These are phyloP conservation scores for Parascotia fuliginaria DNA, from an alignment of 2,888 invertebrate genomes.

Conservation along the genomic window DNA sequence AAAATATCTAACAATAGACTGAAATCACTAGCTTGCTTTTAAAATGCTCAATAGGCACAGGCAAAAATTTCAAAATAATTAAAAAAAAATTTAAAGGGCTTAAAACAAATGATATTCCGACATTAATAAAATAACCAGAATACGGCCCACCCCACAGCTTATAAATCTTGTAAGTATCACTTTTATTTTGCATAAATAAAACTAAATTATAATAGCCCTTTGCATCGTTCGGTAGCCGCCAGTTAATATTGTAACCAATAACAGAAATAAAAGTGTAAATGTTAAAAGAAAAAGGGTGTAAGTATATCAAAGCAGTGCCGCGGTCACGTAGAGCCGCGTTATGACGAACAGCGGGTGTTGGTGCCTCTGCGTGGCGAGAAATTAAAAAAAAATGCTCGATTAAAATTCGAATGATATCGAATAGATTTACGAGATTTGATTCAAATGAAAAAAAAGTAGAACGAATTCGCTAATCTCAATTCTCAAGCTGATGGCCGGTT, in stretches of 20 bases:
- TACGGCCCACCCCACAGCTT: conserved; percentile 61
- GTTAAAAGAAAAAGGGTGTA: conserved; percentile 72
- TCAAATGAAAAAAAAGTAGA: conserved; percentile 51
- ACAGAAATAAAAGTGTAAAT: conserved; percentile 68
- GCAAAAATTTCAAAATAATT: no score
- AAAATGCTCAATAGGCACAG: no score
- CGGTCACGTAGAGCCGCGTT: conserved; percentile 81
- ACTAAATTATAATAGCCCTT: conserved; percentile 82
- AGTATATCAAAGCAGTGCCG: conserved; percentile 77
- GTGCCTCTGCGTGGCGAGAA: conserved; percentile 59
- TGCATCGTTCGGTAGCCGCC: conserved; percentile 81
- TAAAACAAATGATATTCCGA: conserved; percentile 37
- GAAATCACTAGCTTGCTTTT: no score
- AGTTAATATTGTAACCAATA: conserved; percentile 82
- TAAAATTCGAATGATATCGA: conserved; percentile 62
- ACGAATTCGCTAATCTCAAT: conserved; percentile 58
- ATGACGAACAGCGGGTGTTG: conserved; percentile 79
- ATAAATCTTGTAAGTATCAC: conserved; percentile 77
- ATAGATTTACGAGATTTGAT: conserved; percentile 52
- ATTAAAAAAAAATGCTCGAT: conserved; percentile 67
- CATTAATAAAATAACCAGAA: conserved; percentile 38
- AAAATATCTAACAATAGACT: no score
- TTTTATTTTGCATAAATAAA: conserved; percentile 85
- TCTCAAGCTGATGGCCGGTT: conserved; percentile 12
- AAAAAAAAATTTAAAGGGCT: no score